Evolutionary conservation across 2,113 vertebrate genomes (phyloP), one percentile per base, ranked within the genome.

Genomic region (Tragelaphus strepsiceros): DNA sequence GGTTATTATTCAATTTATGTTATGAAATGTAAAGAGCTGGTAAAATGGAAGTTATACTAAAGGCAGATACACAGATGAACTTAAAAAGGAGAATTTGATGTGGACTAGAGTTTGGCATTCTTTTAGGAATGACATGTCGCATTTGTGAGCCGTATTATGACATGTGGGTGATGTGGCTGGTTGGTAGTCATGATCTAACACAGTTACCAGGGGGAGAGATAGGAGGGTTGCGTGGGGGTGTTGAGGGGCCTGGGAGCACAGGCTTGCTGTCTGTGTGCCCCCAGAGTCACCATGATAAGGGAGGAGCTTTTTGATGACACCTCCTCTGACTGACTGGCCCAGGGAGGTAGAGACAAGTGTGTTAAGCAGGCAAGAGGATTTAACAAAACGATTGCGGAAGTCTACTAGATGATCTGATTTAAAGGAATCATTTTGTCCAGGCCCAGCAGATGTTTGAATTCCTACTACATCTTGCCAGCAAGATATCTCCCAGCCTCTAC

Each of bases 331-430:
- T 77, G 21, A 30, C 28, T 71, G 21, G 3, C 13, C 7, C 16
- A 22, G 46, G 21, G 53, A 64, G 58, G 15, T 46, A 64, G 56
- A 74, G n/a, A n/a, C 2, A 51, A 35, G 24, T 12, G 2, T 1
- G 0, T 5, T 78, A 21, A 1, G 22, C 0, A 2, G 17, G 22
- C 22, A 56, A 35, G 10, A 43, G 17, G 10, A 35, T 82, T 8
- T 43, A 59, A 78, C 16, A 32, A 5, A 83, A 74, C 22, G 10
- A 56, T 2, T 0, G 1, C 51, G 15, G 35, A 62, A 81, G 3
- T 13, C 58, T 28, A 39, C 43, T 5, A n/a, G 71, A 28, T 2
- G 80, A 84, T 5, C n/a, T 24, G 19, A 39, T 74, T 74, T 28
- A 28, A 22, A 49, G 24, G 7, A 71, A 53, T 56, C 43, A 4